Evolutionary conservation across 2,797 vertebrate species (phyloP), one percentile per base, ranked within the genome.

Genomic region (Threskiornis aethiopicus): DNA sequence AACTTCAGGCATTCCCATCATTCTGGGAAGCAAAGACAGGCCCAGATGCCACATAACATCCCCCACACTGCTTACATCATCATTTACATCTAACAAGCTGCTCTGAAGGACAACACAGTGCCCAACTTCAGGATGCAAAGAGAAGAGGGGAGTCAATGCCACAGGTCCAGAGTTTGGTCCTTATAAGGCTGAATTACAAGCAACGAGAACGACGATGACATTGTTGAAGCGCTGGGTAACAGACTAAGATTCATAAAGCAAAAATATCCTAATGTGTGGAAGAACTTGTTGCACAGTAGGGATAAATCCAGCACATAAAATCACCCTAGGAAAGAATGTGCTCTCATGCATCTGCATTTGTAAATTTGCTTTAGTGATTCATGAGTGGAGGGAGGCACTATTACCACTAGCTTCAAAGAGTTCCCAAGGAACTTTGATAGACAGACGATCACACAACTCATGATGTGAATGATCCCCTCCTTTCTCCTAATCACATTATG

Each of bases 121-220:
- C n/a, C 15, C 33, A 82, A 4, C 17, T 51, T 80, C 47, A 55
- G 78, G 41, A 84, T 46, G 24, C 35, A 82, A 89, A 69, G 35
- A 70, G 62, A 92, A 87, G 33, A 51, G 35, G 11, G 20, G 35
- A 84, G 18, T 29, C 29, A 22, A 2, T 84, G 70, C 52, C 61
- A 66, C 26, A 59, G 33, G 13, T 64, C 52, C 66, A 81, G 65
- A 61, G 20, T 58, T 75, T 66, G 33, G 14, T 25, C 21, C 57
- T 62, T 65, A 49, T 28, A 42, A 71, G 52, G 62, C 15, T 82
- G 44, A 84, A 64, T 18, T 47, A 71, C 9, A 2, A 9, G 41
- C 58, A 76, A 62, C 39, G 64, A 62, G 52, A 78, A 75, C 35
- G 18, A 66, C 0, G 5, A 14, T 0, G 1, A 25, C 11, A n/a